A percentile compares a stretch with the other conserved stretches of the same genome.
Conservation (phyloP, 1,140 invertebrate genomes). For the Drosophila sucinea region DNA sequence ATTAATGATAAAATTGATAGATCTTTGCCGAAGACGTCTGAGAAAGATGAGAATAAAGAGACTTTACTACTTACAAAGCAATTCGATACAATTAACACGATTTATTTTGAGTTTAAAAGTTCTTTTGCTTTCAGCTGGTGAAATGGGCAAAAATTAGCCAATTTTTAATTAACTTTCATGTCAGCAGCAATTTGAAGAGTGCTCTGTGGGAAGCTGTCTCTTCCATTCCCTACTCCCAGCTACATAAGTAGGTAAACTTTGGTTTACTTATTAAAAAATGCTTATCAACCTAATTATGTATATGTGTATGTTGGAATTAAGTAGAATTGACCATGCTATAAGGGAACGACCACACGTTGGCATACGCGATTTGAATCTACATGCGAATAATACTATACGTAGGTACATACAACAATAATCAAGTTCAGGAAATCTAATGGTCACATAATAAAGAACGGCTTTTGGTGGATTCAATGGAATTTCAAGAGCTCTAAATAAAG, state of each 20-base stretch:
- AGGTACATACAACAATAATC: slow-evolving; percentile 19
- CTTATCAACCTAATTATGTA: neutral
- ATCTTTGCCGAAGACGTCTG: too few species aligned
- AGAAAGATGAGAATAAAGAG: too few species aligned
- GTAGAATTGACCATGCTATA: slow-evolving; percentile 8
- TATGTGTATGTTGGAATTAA: slow-evolving; percentile 12
- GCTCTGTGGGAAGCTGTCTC: neutral
- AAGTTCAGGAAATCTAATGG: slow-evolving; percentile 40
- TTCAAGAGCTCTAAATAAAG: slow-evolving; percentile 33
- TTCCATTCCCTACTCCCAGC: too few species aligned
- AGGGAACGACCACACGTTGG: neutral
- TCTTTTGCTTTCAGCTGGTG: slow-evolving; percentile 8
- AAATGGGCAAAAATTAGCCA: slow-evolving; percentile 19
- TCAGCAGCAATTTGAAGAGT: neutral
- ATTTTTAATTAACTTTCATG: slow-evolving; percentile 19
- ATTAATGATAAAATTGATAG: too few species aligned
- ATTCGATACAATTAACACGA: neutral
- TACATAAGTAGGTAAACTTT: too few species aligned
- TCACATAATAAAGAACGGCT: slow-evolving; percentile 30
- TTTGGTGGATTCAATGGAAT: slow-evolving; percentile 52
- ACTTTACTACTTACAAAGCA: too few species aligned
- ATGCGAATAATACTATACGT: slow-evolving; percentile 23
- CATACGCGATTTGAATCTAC: slow-evolving; percentile 34
- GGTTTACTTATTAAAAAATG: neutral
- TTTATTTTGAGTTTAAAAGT: neutral